Conservation (phyloP, 35 echinoderm and acorn worm genomes). For the Heliocidaris tuberculata region DNA sequence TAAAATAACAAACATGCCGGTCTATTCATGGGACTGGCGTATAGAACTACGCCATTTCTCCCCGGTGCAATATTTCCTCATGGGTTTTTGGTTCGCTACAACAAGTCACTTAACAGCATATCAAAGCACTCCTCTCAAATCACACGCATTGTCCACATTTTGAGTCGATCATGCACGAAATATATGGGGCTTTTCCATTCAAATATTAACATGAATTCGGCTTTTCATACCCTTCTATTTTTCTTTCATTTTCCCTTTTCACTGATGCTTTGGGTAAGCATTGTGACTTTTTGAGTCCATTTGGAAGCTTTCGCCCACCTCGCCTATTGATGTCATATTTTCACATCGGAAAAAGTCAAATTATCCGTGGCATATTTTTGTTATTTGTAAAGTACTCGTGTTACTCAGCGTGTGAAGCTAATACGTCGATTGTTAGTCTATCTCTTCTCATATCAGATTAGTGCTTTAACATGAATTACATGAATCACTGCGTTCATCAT, state of each 20-base stretch:
- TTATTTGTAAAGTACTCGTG: neutral
- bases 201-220: conserved; percentile 14
- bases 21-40: conserved; percentile 12
- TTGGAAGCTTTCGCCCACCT: neutral
- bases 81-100: neutral
- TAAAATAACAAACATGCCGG: conserved; percentile 36
- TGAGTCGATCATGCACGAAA: neutral
- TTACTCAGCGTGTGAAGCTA: neutral
- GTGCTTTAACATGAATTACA: neutral
- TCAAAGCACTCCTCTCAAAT: neutral
- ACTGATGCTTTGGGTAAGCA: neutral
- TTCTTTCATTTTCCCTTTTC: neutral
- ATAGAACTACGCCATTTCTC: neutral
- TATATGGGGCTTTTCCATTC: neutral
- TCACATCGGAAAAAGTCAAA: conserved; percentile 32
- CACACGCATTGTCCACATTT: neutral
- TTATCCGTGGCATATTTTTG: conserved; percentile 2
- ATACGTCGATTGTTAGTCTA: neutral
- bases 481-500: neutral
- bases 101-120: neutral
- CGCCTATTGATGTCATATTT: conserved; percentile 7
- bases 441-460: neutral
- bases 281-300: conserved; percentile 22
- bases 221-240: neutral
- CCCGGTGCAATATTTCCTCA: neutral